Conservation (phyloP, 2,797 vertebrate genomes). For the Moxostoma hubbsi region DNA sequence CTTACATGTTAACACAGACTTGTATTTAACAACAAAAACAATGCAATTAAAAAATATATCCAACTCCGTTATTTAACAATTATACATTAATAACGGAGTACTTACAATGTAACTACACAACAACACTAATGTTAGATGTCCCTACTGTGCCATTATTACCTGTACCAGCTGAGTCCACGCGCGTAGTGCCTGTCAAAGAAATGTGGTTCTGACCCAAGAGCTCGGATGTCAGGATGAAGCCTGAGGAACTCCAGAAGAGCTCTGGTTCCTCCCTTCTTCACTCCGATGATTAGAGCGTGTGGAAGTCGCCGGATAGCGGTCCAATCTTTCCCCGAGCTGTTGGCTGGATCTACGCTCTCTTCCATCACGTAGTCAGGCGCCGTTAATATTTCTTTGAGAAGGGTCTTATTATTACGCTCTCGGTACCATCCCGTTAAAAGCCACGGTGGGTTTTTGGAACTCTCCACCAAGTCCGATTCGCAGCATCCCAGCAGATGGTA, state of each 20-base stretch:
- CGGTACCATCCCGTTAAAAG: slow-evolving; percentile 60
- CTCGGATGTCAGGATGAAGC: slow-evolving; percentile 82
- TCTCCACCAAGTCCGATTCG: slow-evolving; percentile 68
- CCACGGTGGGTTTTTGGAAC: slow-evolving; percentile 59
- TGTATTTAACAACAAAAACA: too few species aligned
- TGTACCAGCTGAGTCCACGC: slow-evolving; percentile 83
- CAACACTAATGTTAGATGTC: too few species aligned
- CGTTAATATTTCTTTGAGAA: slow-evolving; percentile 36
- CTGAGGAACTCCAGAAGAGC: slow-evolving; percentile 84
- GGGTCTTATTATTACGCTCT: slow-evolving; percentile 61
- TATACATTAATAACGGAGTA: too few species aligned
- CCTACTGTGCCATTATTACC: slow-evolving; percentile 65
- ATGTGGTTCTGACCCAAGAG: slow-evolving; percentile 81
- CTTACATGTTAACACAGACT: too few species aligned
- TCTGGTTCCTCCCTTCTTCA: slow-evolving; percentile 82
- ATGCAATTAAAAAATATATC: too few species aligned
- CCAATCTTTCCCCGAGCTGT: slow-evolving; percentile 74
- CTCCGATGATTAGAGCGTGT: slow-evolving; percentile 82
- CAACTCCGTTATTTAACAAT: too few species aligned
- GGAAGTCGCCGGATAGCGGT: slow-evolving; percentile 76
- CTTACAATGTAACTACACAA: too few species aligned
- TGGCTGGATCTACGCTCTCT: slow-evolving; percentile 58
- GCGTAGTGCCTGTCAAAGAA: slow-evolving; percentile 85
- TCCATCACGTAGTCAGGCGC: slow-evolving; percentile 42
- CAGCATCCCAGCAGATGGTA: slow-evolving; percentile 76